phyloP scores from a whole-genome alignment of 2,113 vertebrate species.

The Saguinus midas region DNA sequence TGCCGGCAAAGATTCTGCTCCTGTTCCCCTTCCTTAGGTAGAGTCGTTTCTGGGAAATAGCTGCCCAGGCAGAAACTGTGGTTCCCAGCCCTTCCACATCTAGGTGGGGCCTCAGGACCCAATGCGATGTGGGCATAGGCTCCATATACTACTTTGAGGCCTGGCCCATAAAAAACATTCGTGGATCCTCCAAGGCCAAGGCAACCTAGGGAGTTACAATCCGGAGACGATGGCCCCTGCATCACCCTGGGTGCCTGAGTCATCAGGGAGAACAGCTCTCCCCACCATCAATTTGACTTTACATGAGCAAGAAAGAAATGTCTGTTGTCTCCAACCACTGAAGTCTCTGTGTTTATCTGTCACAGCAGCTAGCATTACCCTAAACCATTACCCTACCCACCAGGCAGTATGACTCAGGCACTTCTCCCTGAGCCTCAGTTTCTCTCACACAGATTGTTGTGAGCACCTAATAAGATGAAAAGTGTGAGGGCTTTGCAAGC shows the following conservation, averaged over 20 bases:
- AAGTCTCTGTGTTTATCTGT: not conserved
- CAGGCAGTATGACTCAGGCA: not conserved
- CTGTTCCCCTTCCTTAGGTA: not conserved
- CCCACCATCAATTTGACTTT: not conserved
- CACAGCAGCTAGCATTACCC: not conserved
- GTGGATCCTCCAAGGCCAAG: not conserved
- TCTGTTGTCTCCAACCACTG: not conserved
- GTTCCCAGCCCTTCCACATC: not conserved
- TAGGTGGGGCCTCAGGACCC: not conserved
- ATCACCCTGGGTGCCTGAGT: not conserved
- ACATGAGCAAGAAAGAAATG: not conserved
- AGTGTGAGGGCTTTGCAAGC: not conserved
- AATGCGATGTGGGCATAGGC: not conserved
- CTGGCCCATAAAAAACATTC: rapidly evolving
- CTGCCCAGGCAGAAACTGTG: too few species aligned
- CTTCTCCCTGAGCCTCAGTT: not conserved
- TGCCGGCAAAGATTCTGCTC: not conserved
- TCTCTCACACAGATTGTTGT: not conserved
- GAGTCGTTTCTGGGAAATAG: rapidly evolving
- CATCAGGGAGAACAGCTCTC: not conserved
- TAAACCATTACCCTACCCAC: not conserved
- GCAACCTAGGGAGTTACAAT: not conserved
- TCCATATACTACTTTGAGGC: not conserved
- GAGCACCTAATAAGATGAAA: not conserved
- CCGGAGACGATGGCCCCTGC: not conserved